These are phyloP conservation scores for Festucalex cinctus DNA, from an alignment of 2,113 vertebrate genomes.

Conservation along the genomic window DNA sequence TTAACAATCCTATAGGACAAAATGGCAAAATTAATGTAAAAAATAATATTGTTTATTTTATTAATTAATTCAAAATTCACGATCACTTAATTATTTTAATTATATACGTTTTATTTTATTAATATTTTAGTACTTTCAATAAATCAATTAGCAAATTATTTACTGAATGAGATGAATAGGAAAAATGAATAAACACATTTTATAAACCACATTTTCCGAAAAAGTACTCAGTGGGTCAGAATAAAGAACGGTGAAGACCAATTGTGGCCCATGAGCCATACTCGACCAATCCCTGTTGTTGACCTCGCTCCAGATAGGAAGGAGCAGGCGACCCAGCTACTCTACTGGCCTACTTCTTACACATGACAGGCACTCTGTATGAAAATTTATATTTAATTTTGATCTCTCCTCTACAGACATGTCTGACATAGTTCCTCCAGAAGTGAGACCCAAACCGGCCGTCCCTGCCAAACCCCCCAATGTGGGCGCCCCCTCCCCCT, in stretches of 20 bases:
- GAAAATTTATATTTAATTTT: background rate
- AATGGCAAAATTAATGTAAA: no score
- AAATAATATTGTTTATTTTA: no score
- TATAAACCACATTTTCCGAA: no score
- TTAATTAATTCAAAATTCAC: no score
- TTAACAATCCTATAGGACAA: no score
- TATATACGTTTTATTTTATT: no score
- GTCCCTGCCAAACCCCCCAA: constrained; percentile 90
- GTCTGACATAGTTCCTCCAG: constrained; percentile 90
- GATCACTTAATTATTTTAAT: no score
- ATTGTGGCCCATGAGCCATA: background rate
- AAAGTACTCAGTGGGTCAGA: background rate
- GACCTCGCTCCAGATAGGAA: background rate
- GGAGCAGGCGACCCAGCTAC: constrained; percentile 9
- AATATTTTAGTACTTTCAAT: no score
- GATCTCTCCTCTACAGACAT: constrained; percentile 74
- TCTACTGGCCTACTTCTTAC: constrained; percentile 39
- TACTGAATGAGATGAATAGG: no score
- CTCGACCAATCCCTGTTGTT: background rate
- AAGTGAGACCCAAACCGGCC: constrained; percentile 85
- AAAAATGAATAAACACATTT: no score
- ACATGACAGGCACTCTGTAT: background rate
- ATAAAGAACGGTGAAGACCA: background rate
- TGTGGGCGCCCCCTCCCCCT: constrained; percentile 69
- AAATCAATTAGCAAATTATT: no score